Evolutionary conservation across 2,797 vertebrate genomes (phyloP), one percentile per base, ranked within the genome.

Genomic region (Anniella stebbinsi): DNA sequence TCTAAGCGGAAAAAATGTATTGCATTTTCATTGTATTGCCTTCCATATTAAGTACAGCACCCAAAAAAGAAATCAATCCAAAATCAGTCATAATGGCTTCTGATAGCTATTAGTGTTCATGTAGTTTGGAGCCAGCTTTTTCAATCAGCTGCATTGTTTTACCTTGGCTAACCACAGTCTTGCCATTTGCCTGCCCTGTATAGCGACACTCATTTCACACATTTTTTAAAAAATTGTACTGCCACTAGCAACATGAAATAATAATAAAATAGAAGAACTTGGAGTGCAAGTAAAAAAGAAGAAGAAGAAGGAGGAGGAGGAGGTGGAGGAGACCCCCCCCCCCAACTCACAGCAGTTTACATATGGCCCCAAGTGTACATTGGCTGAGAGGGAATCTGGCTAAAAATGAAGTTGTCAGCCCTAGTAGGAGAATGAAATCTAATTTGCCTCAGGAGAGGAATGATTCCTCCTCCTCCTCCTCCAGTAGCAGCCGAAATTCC

Each of bases 401-500:
- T 87, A 91, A 92, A 94, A 95, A 85, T 85, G 92, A 96, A 94
- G 86, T 95, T 91, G 88, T 96, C 88, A 87, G 86, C 86, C 83
- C 87, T 91, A 84, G 88, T 75, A 93, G 92, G 77, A 93, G 89
- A 87, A 92, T 92, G 91, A 93, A 96, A 95, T 94, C 86, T 84
- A 86, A 92, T 91, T 89, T 95, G 92, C 89, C 93, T 92, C 92
- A 91, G 93, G 92, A 95, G 90, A 95, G 94, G 91, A 93, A 28
- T 90, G 90, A 90, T 93, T 94, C 91, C 93, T 87, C 17, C 77
- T 60, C 85, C 93, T 93, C 90, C 90, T 93, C 89, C 88, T 94
- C 90, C 92, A 94, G 94, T 96, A 96, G 95, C 95, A 93, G 90
- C 73, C 86, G 94, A 93, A 95, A 93, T 86, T 94, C 93, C 90